Percentiles rank a stretch among this genome's conserved stretches.
phyloP scores from a whole-genome alignment of 37 sponge, comb jelly and placozoan species.

The Spongilla lacustris region DNA sequence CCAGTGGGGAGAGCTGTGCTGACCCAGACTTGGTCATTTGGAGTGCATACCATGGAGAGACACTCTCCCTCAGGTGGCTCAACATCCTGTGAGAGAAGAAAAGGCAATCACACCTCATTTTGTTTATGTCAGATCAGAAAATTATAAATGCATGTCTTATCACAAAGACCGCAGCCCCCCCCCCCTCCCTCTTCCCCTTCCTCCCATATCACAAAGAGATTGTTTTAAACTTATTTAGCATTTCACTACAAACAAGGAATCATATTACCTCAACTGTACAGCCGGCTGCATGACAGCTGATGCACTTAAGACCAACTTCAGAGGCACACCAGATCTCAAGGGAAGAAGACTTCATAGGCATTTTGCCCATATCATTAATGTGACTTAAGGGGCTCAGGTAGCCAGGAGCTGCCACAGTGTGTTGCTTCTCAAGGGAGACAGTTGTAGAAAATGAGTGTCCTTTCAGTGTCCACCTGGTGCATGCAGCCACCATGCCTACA shows the following conservation, averaged over 20 bases:
- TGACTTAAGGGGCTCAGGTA: background rate
- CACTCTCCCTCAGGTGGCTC: background rate
- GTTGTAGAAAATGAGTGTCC: background rate
- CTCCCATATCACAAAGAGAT: no score
- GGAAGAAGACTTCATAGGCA: background rate
- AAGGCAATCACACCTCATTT: background rate
- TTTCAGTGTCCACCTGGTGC: background rate
- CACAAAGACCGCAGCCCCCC: no score
- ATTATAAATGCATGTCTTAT: no score
- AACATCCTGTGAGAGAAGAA: background rate
- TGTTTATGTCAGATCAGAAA: no score
- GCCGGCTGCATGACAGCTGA: background rate
- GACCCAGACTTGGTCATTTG: background rate
- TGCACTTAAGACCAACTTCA: background rate
- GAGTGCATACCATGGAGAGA: background rate
- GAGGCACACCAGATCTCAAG: background rate
- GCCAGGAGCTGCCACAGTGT: background rate
- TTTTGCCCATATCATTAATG: background rate
- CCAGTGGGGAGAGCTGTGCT: background rate
- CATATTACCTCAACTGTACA: background rate
- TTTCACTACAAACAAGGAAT: no score
- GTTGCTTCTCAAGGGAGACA: background rate
- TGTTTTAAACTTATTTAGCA: no score
- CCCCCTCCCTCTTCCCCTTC: no score
- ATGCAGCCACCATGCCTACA: conserved; percentile 32